These are phyloP conservation scores for Emys orbicularis DNA, from an alignment of 2,797 vertebrate genomes.

Conservation along the genomic window DNA sequence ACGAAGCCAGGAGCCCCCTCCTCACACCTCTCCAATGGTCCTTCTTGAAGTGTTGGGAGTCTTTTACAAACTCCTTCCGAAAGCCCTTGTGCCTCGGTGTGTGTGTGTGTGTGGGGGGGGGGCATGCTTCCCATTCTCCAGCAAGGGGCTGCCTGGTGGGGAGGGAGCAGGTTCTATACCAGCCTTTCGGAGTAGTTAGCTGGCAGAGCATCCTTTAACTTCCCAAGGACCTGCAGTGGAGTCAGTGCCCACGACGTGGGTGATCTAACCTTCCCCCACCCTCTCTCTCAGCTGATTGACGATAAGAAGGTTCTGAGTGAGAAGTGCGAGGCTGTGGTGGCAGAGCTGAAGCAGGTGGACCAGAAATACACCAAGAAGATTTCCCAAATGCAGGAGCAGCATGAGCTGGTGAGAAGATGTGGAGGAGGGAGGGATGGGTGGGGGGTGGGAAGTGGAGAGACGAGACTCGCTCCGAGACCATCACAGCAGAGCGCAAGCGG, in stretches of 20 bases:
- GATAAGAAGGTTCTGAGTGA: constrained; percentile 93
- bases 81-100: background rate
- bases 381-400: constrained; percentile 92
- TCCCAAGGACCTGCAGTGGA: background rate
- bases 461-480: fast-evolving
- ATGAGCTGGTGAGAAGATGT: constrained; percentile 87
- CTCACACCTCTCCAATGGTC: background rate
- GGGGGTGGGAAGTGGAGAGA: background rate
- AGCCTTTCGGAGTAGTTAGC: background rate
- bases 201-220: background rate
- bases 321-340: constrained; percentile 90
- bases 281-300: constrained; percentile 86
- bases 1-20: background rate
- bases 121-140: no score
- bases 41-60: background rate
- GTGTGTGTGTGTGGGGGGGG: no score
- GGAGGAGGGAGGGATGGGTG: background rate
- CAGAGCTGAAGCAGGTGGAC: constrained; percentile 91
- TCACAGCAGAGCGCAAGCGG: fast-evolving
- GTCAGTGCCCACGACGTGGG: background rate
- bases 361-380: constrained; percentile 92
- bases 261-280: background rate
- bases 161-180: background rate
- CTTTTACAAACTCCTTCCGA: fast-evolving
- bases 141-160: background rate